phyloP scores from a whole-genome alignment of 2,888 invertebrate species.

The Diplazon laetatorius region DNA sequence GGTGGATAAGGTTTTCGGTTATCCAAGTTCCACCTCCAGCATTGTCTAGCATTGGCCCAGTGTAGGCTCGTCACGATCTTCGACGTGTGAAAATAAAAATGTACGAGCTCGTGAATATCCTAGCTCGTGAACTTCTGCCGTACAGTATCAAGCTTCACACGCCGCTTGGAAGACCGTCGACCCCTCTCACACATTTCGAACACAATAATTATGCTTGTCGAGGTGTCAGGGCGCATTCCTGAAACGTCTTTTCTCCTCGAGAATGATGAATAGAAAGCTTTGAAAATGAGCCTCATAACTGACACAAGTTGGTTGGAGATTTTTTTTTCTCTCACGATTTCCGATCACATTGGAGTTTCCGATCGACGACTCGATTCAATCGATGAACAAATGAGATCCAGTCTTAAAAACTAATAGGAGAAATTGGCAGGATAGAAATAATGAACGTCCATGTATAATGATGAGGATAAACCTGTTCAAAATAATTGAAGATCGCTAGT shows the following conservation, averaged over 20 bases:
- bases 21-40: conserved; percentile 21
- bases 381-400: conserved; percentile 7
- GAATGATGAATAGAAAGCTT: conserved; percentile 27
- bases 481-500: not conserved
- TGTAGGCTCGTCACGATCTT: conserved; percentile 30
- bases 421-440: not conserved
- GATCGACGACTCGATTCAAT: conserved; percentile 48
- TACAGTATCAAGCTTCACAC: conserved; percentile 9
- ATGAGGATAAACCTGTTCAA: too few species aligned
- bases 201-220: conserved; percentile 40
- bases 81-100: conserved; percentile 14
- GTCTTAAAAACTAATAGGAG: not conserved
- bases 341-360: conserved; percentile 3
- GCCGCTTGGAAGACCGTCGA: conserved; percentile 31
- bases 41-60: conserved; percentile 29
- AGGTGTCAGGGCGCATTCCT: conserved; percentile 25
- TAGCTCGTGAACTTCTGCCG: not conserved
- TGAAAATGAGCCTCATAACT: not conserved
- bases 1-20: conserved; percentile 19
- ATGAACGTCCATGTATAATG: too few species aligned
- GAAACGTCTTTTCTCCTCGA: conserved; percentile 11
- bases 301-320: conserved; percentile 12
- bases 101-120: conserved; percentile 18
- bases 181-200: conserved; percentile 35
- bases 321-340: not conserved